Base-by-base conservation (phyloP, 1,140 invertebrate species). In the Nomia melanderi region DNA sequence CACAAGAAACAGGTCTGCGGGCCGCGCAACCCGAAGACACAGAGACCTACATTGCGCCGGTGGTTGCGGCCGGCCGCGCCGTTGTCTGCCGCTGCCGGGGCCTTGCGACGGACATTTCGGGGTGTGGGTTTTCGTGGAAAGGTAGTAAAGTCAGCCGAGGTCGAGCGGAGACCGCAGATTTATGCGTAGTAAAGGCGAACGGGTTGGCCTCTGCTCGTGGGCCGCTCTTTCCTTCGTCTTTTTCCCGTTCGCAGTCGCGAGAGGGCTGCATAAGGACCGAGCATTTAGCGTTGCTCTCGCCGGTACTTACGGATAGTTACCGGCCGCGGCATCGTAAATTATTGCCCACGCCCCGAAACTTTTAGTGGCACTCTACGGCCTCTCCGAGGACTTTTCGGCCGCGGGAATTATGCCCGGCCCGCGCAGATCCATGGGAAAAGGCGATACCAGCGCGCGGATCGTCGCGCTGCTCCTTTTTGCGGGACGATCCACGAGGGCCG, bases 261-360 rank as follows among this genome's bases (percentile, higher is more conserved):
- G n/a, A 33, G 47, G 27, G 57, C 41, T 65, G 62, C 79, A 81
- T 78, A 83, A 82, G 82, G 82, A 81, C 78, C n/a, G 83, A 88
- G 83, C 83, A 89, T 89, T 50, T 89, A 90, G 88, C 82, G 84
- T 82, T 86, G 78, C 78, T 86, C 77, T 77, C 88, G 82, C 79
- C 82, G 82, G 88, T 90, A 90, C 90, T 91, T 90, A 90, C 87
- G 79, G 88, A 91, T 87, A 88, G 89, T 91, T 91, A 89, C 88
- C 82, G n/a, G 83, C 36, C 36, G 62, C 83, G 88, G 87, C 79
- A 87, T 90, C 90, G 88, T 92, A 91, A 92, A 91, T 92, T 91
- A 90, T 89, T 88, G 77, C 85, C 86, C 88, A 90, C 89, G 88
- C 90, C 88, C 88, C 84, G 69, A 86, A 88, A 89, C 81, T 91